Base-by-base conservation (phyloP, 2,888 invertebrate genomes). In the Hyppa rectilinea region DNA sequence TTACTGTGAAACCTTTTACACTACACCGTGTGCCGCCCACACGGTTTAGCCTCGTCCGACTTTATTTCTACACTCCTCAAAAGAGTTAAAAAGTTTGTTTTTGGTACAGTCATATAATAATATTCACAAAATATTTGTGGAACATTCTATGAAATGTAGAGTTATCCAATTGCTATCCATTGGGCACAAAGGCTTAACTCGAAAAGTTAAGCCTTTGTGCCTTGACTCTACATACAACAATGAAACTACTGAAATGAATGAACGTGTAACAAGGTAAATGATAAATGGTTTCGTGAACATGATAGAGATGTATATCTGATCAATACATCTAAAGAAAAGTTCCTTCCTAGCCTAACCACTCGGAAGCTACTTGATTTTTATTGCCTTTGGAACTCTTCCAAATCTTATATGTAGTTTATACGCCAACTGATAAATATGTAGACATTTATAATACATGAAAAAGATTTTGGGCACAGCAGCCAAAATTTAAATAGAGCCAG, bases 271-370 rank as follows among this genome's bases (percentile, higher is more conserved):
- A 17, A 34, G 9, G n/a, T 36, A n/a, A 29, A 23, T 38, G 9
- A 45, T 31, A 49, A 20, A 50, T 50, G n/a, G n/a, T 66, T 68
- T 67, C 14, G 4, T 66, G 67, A 68, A 31, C 20, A 34, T 40
- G 23, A 49, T 14, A 66, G 23, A 36, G 4, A 47, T 47, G 29
- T 34, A 14, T 14, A 20, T 38, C 6, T 9, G 3, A n/a, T 45
- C 34, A n/a, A 43, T 2, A 56, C 23, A 53, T 31, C 29, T 6
- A 20, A 23, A 31, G 7, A 62, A 7, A 43, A 61, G 43, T 43
- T 43, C 20, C 6, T 34, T 34, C 36, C 43, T 20, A 31, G 23
- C 20, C 23, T 23, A 36, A n/a, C 9, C 31, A 29, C 53, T 52
- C 6, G 14, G 29, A 45, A 71, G 14, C 23, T 43, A 29, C n/a